Percentiles rank a stretch among this genome's conserved stretches.
Conservation (phyloP, 2,797 vertebrate genomes). For the Rhynchotus rufescens region DNA sequence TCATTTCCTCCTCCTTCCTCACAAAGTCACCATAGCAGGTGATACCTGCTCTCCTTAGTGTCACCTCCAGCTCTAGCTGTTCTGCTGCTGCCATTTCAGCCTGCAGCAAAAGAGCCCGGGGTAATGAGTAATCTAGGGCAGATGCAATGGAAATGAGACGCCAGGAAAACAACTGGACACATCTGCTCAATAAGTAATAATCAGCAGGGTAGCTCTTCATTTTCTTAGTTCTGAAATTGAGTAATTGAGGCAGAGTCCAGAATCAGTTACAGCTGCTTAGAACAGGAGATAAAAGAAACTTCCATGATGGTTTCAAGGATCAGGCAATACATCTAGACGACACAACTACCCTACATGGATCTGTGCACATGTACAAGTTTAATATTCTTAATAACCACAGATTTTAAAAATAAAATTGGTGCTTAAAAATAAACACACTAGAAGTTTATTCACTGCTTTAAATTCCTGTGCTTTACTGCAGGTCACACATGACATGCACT, state of each 20-base stretch:
- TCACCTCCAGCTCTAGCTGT: neutral
- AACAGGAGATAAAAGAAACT: neutral
- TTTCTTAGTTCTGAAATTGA: conserved; percentile 1
- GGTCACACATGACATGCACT: neutral
- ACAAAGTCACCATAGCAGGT: neutral
- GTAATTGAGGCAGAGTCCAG: neutral
- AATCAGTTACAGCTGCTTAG: neutral
- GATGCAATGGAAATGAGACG: neutral
- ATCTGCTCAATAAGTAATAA: neutral
- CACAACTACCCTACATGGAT: neutral
- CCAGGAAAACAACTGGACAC: neutral
- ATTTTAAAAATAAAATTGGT: neutral
- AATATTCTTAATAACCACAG: neutral
- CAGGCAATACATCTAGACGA: neutral
- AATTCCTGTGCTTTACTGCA: neutral
- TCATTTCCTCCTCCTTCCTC: conserved; percentile 15
- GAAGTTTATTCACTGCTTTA: neutral
- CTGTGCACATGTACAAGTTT: neutral
- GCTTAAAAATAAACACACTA: neutral
- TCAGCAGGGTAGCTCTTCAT: neutral
- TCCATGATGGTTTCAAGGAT: neutral
- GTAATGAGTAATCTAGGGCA: neutral
- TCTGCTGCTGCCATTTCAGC: neutral
- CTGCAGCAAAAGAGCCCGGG: neutral
- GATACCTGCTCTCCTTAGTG: neutral